Evolutionary conservation across 2,888 invertebrate genomes (phyloP).

Genomic region (Hemicrepidius hirtus): DNA sequence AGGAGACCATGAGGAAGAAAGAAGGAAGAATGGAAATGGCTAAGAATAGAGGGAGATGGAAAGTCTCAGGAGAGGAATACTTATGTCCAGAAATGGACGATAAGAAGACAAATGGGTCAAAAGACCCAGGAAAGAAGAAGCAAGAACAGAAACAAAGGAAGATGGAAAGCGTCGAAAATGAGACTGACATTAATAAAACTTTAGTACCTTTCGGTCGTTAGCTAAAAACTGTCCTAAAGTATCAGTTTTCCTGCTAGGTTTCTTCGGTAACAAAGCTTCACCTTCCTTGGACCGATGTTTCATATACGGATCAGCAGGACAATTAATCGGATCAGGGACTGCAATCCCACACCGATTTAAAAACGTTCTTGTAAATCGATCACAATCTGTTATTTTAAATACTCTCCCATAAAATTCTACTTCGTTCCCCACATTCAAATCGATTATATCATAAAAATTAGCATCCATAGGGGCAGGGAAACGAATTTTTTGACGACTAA

Average conservation of each 20-base stretch:
- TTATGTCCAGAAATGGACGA: too few species aligned
- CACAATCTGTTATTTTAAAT: constrained; percentile 89
- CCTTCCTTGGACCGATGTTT: constrained; percentile 70
- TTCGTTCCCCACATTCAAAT: constrained; percentile 89
- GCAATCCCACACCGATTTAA: constrained; percentile 89
- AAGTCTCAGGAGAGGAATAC: too few species aligned
- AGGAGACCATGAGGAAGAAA: too few species aligned
- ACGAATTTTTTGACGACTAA: constrained; percentile 88
- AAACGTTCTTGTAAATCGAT: constrained; percentile 90
- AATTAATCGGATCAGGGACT: constrained; percentile 81
- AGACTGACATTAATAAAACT: neutral
- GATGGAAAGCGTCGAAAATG: too few species aligned
- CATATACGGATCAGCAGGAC: constrained; percentile 76
- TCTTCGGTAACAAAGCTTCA: constrained; percentile 69
- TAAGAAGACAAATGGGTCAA: too few species aligned
- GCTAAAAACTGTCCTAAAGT: constrained; percentile 88
- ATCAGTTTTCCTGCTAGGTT: constrained; percentile 76
- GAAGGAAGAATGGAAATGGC: too few species aligned
- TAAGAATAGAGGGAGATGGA: too few species aligned
- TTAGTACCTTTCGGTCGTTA: constrained; percentile 82
- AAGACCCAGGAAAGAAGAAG: too few species aligned
- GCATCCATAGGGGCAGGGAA: constrained; percentile 83
- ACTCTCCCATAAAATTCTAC: constrained; percentile 87
- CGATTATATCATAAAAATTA: constrained; percentile 87
- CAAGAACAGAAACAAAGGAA: too few species aligned